Evolutionary conservation across 2,113 vertebrate genomes (phyloP).

Genomic region (Callopanchax toddi): DNA sequence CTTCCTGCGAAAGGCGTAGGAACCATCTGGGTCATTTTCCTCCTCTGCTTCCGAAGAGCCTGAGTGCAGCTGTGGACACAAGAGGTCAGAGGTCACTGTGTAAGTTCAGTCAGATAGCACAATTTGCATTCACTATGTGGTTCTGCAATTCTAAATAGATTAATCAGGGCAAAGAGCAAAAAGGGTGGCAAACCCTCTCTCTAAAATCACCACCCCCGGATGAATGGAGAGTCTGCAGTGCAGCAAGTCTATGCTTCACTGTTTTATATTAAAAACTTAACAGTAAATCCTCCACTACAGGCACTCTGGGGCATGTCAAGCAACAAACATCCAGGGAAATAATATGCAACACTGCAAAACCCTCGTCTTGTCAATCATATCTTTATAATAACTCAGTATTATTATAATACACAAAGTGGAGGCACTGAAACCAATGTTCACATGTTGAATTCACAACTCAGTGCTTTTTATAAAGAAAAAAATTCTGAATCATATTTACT

Average conservation of each 20-base stretch:
- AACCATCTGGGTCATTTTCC: slow-evolving; percentile 96
- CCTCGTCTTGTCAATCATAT: neutral
- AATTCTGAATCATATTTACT: too few species aligned
- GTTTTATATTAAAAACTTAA: neutral
- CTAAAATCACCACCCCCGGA: neutral
- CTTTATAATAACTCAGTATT: neutral
- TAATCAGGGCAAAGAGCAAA: neutral
- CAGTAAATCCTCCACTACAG: neutral
- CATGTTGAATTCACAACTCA: too few species aligned
- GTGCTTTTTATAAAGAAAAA: too few species aligned
- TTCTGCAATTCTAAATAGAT: neutral
- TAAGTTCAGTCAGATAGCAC: neutral
- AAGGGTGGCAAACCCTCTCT: neutral
- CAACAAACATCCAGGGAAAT: neutral
- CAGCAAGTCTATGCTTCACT: neutral
- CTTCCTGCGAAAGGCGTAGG: slow-evolving; percentile 96
- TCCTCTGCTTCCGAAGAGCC: slow-evolving; percentile 98
- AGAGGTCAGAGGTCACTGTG: slow-evolving; percentile 29
- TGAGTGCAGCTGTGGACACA: slow-evolving; percentile 78
- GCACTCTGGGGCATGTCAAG: neutral
- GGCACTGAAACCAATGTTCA: neutral
- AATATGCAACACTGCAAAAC: neutral
- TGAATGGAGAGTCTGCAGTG: neutral
- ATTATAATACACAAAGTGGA: neutral
- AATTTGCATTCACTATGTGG: neutral